These are phyloP conservation scores for Dryas iulia DNA, from an alignment of 1,140 invertebrate genomes.

Conservation along the genomic window DNA sequence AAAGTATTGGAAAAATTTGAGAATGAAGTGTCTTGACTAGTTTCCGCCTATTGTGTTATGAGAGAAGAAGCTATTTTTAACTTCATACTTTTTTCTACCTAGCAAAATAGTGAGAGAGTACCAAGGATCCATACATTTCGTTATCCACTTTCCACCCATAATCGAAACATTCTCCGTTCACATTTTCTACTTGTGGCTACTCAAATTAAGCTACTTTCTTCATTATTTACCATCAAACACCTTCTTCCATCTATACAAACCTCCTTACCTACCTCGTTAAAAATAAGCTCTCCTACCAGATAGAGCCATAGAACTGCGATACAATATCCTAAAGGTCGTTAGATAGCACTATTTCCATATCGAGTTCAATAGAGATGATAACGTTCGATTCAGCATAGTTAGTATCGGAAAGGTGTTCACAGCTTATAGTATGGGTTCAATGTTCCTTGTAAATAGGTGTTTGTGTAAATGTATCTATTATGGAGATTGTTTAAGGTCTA, in stretches of 20 bases:
- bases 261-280: neutral
- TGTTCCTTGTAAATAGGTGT: neutral
- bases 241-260: neutral
- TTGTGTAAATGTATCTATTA: neutral
- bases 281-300: neutral
- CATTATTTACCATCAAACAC: too few relatives aligned
- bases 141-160: too few relatives aligned
- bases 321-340: neutral
- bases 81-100: too few relatives aligned
- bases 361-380: conserved; percentile 1
- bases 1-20: too few relatives aligned
- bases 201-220: too few relatives aligned
- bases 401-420: neutral
- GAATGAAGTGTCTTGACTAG: too few relatives aligned
- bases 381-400: neutral
- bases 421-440: neutral
- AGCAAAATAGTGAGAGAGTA: too few relatives aligned
- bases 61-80: too few relatives aligned
- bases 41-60: too few relatives aligned
- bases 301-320: neutral
- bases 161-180: too few relatives aligned
- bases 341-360: neutral
- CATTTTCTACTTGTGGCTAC: too few relatives aligned
- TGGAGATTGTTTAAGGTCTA: neutral
- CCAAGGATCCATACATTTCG: too few relatives aligned